Conservation (phyloP, 2,888 invertebrate genomes). For the Pandemis corylana region DNA sequence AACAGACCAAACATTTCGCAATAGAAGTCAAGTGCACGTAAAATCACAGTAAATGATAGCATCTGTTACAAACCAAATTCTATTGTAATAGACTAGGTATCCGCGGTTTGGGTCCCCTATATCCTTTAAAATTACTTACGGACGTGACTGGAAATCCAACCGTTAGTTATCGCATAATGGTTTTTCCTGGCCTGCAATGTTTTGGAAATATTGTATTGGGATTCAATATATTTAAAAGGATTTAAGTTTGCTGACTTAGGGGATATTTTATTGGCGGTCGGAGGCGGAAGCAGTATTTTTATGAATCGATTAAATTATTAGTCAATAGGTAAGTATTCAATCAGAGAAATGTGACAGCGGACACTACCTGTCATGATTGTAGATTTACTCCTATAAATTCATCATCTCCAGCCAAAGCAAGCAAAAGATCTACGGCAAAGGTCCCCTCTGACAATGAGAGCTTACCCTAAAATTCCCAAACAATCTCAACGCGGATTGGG, state of each 20-base stretch:
- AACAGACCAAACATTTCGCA: background rate
- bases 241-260: conserved; percentile 26
- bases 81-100: conserved; percentile 57
- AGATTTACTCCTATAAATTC: too few relatives aligned
- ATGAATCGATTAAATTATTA: background rate
- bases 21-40: conserved; percentile 29
- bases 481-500: too few relatives aligned
- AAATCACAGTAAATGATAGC: conserved; percentile 47
- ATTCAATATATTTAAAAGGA: conserved; percentile 31
- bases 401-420: too few relatives aligned
- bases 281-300: background rate
- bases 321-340: background rate
- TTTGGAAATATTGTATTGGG: conserved; percentile 41
- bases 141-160: conserved; percentile 71
- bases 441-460: too few relatives aligned
- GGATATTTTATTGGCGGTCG: conserved; percentile 4
- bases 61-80: conserved; percentile 61
- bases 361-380: too few relatives aligned
- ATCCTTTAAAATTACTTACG: conserved; percentile 72
- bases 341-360: background rate
- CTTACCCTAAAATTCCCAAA: too few relatives aligned
- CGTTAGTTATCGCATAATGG: conserved; percentile 41
- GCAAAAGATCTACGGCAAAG: too few relatives aligned
- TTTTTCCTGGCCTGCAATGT: conserved; percentile 40
- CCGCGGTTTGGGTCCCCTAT: conserved; percentile 47